These are phyloP conservation scores for Catocala nupta DNA, from an alignment of 2,888 invertebrate species.

Conservation along the genomic window DNA sequence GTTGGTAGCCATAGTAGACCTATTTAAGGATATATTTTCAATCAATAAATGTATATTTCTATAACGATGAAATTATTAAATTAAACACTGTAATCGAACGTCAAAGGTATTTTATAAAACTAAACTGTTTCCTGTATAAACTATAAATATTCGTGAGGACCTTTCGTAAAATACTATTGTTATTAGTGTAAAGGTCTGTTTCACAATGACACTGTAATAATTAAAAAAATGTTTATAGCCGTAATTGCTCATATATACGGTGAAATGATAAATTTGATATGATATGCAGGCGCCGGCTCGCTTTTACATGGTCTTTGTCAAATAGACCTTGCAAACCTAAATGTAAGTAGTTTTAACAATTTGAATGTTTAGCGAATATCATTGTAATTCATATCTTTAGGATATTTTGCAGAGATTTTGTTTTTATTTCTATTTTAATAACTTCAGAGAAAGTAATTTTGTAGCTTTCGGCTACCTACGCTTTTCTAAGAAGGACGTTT, in stretches of 20 bases:
- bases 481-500: too few species aligned
- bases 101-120: conserved; percentile 15
- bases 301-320: neutral
- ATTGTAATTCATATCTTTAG: conserved; percentile 45
- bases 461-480: too few species aligned
- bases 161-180: conserved; percentile 23
- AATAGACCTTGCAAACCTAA: conserved; percentile 12
- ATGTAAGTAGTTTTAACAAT: conserved; percentile 44
- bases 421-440: neutral
- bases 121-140: conserved; percentile 13
- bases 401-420: conserved; percentile 18
- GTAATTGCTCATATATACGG: too few species aligned
- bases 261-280: too few species aligned
- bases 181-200: conserved; percentile 32
- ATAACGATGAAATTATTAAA: too few species aligned
- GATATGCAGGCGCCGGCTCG: too few species aligned
- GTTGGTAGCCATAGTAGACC: too few species aligned
- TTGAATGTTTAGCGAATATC: conserved; percentile 45
- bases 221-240: neutral
- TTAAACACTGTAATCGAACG: neutral
- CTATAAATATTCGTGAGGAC: conserved; percentile 21
- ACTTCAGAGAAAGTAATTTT: neutral
- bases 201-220: neutral
- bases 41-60: too few species aligned
- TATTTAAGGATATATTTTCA: too few species aligned